Evolutionary conservation across 2,113 vertebrate species (phyloP), one percentile per base, ranked within the genome.

Genomic region (Empidonax alnorum): DNA sequence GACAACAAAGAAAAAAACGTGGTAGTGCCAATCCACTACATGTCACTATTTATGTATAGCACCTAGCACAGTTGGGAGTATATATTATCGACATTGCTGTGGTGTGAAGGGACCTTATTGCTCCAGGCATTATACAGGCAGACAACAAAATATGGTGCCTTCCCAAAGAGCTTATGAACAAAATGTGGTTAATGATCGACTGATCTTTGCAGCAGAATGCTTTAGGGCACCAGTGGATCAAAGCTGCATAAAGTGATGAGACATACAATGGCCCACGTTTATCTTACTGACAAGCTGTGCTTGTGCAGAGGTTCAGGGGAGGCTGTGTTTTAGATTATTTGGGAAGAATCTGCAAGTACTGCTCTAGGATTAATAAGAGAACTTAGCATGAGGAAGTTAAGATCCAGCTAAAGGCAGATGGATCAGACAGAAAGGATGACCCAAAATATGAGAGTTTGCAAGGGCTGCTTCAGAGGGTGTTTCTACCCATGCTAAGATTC

Each of bases 51-150:
- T 94, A 94, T 80, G 79, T 59, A 94, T 90, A 96, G 68, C 88
- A 93, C 85, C 94, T 95, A 92, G 75, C 79, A 84, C 46, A 67
- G 79, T 84, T 95, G 76, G 90, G 90, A 92, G 80, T 89, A 78
- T 94, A 59, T 81, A 83, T 95, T 93, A 95, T 77, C 6, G 3
- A 89, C 88, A 81, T 83, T 86, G 89, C 47, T 88, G 46, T 88
- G 89, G 88, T 84, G 86, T 94, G 88, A 95, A 95, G 88, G 86
- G 96, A 95, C 88, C 90, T 94, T 93, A 94, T 81, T 93, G 94
- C 90, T 90, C 72, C 55, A 86, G 90, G 83, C 85, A 88, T 65
- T 86, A 59, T 47, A 65, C 63, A 94, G 67, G 73, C 79, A 88
- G 65, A 90, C 83, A 89, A 83, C 79, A 97, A 92, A 96, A 92